These are phyloP conservation scores for Calliscelio sp. DNA, from an alignment of 2,888 invertebrate species.

Conservation along the genomic window DNA sequence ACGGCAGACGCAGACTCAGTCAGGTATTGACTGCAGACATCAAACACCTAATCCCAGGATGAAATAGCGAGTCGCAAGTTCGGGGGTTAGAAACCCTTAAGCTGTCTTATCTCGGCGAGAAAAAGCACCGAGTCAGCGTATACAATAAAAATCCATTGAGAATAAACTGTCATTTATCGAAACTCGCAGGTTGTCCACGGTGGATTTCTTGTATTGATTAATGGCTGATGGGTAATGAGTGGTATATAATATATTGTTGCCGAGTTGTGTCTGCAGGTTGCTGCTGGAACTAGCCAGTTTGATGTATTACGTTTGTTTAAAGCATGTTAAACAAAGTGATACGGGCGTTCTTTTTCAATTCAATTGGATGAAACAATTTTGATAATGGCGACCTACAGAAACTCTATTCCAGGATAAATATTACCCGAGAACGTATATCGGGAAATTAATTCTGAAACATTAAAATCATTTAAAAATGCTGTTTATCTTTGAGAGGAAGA, in stretches of 20 bases:
- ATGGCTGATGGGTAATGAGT: slow-evolving; percentile 54
- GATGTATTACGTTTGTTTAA: slow-evolving; percentile 37
- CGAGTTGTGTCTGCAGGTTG: slow-evolving; percentile 4
- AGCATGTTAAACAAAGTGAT: slow-evolving; percentile 28
- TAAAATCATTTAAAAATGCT: too few species aligned
- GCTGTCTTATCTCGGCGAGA: slow-evolving; percentile 58
- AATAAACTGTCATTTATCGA: slow-evolving; percentile 65
- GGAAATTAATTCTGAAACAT: background rate
- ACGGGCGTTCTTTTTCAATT: slow-evolving; percentile 12
- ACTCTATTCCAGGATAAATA: slow-evolving; percentile 10
- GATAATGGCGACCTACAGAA: slow-evolving; percentile 8
- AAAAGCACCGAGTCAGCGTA: slow-evolving; percentile 60
- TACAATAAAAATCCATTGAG: slow-evolving; percentile 69
- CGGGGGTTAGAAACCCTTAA: slow-evolving; percentile 61
- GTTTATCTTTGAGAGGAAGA: too few species aligned
- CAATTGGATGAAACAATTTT: background rate
- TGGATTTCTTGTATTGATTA: slow-evolving; percentile 58
- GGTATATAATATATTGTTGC: slow-evolving; percentile 55
- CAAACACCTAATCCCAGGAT: slow-evolving; percentile 68
- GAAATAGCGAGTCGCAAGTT: slow-evolving; percentile 61
- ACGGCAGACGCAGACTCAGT: background rate
- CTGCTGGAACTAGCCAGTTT: too few species aligned
- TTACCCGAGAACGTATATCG: background rate
- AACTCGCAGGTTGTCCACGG: slow-evolving; percentile 40
- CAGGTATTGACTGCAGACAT: slow-evolving; percentile 49